Percentiles rank a stretch among this genome's conserved stretches.
phyloP scores from a whole-genome alignment of 2,113 vertebrate species.

The Petrocephalus zakoni region DNA sequence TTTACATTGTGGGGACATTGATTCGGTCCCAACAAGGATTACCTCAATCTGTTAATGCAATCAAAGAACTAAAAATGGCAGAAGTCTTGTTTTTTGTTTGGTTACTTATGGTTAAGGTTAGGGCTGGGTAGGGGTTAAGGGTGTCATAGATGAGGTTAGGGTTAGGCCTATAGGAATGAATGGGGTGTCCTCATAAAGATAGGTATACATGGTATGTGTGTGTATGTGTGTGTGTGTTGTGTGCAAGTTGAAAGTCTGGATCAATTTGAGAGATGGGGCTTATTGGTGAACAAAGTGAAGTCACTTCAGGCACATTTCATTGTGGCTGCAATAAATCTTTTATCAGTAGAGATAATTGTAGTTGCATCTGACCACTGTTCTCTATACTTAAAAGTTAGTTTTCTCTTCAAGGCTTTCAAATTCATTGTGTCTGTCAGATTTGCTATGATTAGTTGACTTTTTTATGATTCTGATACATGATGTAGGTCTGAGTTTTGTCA shows the following conservation, averaged over 20 bases:
- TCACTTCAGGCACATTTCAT: not conserved
- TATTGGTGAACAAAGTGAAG: not conserved
- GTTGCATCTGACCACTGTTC: not conserved
- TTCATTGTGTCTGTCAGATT: not conserved
- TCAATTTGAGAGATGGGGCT: not conserved
- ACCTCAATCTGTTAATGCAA: no score
- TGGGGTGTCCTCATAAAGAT: no score
- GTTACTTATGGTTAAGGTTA: no score
- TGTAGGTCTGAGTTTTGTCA: not conserved
- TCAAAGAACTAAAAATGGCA: no score
- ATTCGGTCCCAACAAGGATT: no score
- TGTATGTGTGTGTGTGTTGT: not conserved
- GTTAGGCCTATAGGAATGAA: no score
- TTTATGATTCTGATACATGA: not conserved
- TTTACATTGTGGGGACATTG: no score
- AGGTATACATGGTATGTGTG: not conserved
- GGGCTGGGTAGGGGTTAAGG: no score
- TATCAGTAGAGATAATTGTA: not conserved
- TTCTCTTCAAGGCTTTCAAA: not conserved
- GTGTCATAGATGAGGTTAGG: no score
- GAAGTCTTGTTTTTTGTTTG: no score
- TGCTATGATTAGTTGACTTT: not conserved
- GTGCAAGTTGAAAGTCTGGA: not conserved
- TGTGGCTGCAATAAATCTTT: not conserved
- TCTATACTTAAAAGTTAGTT: not conserved